A percentile compares a stretch with the other conserved stretches of the same genome.
Conservation (phyloP, 1,140 invertebrate genomes). For the Neodiprion lecontei region DNA sequence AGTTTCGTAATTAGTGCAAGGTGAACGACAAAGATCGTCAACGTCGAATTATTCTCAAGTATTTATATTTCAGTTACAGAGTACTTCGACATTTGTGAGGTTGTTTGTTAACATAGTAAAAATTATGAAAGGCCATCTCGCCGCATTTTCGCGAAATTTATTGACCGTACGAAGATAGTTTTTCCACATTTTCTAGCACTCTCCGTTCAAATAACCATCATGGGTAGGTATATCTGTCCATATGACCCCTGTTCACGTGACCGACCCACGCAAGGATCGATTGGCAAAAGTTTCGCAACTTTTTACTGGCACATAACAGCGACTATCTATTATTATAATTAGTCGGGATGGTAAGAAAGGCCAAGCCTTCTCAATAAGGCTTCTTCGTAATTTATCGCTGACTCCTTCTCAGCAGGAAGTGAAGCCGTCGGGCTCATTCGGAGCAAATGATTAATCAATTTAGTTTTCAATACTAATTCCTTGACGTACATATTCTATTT, state of each 20-base stretch:
- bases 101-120: too few relatives aligned
- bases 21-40: too few relatives aligned
- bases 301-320: neutral
- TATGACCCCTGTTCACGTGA: too few relatives aligned
- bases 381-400: conserved; percentile 22
- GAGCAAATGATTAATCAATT: neutral
- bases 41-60: too few relatives aligned
- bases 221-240: neutral
- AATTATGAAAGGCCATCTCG: too few relatives aligned
- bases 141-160: too few relatives aligned
- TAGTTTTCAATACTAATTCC: neutral
- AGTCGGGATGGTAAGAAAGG: neutral
- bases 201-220: neutral
- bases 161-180: neutral
- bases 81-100: too few relatives aligned
- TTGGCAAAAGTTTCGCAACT: conserved; percentile 1
- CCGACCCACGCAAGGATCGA: too few relatives aligned
- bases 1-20: too few relatives aligned
- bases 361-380: conserved; percentile 1
- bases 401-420: conserved; percentile 14
- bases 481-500: neutral
- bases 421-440: neutral
- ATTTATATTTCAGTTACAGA: too few relatives aligned
- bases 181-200: neutral
- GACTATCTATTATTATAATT: neutral